Conservation (phyloP, 1,140 invertebrate genomes). For the Apolygus lucorum region DNA sequence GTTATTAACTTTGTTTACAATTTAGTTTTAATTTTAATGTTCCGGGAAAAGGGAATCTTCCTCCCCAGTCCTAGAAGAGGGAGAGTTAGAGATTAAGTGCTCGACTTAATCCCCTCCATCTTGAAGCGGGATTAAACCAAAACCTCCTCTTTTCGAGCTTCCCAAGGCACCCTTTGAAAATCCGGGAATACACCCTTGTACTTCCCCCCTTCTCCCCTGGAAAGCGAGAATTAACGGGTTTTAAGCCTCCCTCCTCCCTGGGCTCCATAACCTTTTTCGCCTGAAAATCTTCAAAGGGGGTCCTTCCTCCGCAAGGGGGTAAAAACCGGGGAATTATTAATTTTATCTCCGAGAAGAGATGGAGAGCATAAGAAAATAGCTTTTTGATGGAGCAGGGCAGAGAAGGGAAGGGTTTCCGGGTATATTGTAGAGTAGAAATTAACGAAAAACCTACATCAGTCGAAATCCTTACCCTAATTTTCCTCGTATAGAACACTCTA, state of each 20-base stretch:
- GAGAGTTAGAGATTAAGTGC: not conserved
- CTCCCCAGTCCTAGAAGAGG: too few relatives aligned
- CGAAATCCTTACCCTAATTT: too few relatives aligned
- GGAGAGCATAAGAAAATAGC: not conserved
- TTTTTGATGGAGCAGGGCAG: too few relatives aligned
- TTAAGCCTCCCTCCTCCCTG: not conserved
- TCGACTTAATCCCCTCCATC: not conserved
- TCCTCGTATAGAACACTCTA: too few relatives aligned
- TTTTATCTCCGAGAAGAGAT: not conserved
- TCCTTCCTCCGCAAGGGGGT: too few relatives aligned
- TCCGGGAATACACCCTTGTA: too few relatives aligned
- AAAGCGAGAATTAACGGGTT: not conserved
- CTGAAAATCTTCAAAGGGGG: not conserved
- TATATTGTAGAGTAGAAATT: too few relatives aligned
- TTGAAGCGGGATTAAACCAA: not conserved
- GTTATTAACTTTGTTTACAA: slow-evolving; percentile 1
- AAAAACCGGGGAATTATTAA: not conserved
- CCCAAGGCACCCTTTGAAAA: too few relatives aligned
- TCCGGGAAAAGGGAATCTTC: not conserved
- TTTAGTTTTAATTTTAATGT: slow-evolving; percentile 18
- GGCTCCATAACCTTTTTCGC: not conserved
- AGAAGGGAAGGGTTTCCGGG: too few relatives aligned
- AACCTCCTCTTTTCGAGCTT: not conserved
- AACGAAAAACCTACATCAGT: too few relatives aligned
- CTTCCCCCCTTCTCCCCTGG: too few relatives aligned